Base-by-base conservation (phyloP, 1,140 invertebrate species). In the Euura saliciscinereae region DNA sequence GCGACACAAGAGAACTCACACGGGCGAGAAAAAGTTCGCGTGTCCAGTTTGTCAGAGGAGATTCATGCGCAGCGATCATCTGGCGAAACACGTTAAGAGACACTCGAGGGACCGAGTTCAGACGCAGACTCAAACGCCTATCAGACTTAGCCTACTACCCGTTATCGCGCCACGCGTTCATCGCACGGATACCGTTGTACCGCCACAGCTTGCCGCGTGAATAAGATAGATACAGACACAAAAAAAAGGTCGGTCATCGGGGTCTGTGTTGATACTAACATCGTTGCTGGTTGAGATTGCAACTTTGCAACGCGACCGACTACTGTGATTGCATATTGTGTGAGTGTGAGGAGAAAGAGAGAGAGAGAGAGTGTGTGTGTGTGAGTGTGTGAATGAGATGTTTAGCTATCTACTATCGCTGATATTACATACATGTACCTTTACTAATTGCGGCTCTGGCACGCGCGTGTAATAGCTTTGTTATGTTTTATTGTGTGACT, bases 1-100 rank as follows among this genome's bases (percentile, higher is more conserved):
- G 1, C 90, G 98, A 0, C 97, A 99, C 86, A 95, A 97, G 79
- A 90, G 97, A 6, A 98, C 97, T 1, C 97, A 99, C 82, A 96
- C 96, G 42, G 97, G 97, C 2, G 98, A 99, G 85, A 99, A 98
- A 86, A 96, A 97, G 84, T 99, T 99, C 86, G 94, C 91, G 0
- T 99, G 98, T 83, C 83, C 87, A 4, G 92, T 95, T 44, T 99
- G 98, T 82, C 91, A 92, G 72, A 93, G 97, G 77, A 90, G 95
- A 71, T 99, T 99, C 88, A 98, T 99, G 96, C 91, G 98, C 59
- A 98, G 94, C 74, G 96, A 97, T 86, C 96, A 97, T 85, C 88
- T 98, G 69, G 93, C 95, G 4, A 97, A 97, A 84, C 96, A 98
- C 85, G 92, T 95, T 0, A 96, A 96, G 82, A 89, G 96, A 4